A percentile compares a stretch with the other conserved stretches of the same genome.
These are phyloP conservation scores for Hycleus cichorii DNA, from an alignment of 1,140 invertebrate genomes.

Conservation along the genomic window DNA sequence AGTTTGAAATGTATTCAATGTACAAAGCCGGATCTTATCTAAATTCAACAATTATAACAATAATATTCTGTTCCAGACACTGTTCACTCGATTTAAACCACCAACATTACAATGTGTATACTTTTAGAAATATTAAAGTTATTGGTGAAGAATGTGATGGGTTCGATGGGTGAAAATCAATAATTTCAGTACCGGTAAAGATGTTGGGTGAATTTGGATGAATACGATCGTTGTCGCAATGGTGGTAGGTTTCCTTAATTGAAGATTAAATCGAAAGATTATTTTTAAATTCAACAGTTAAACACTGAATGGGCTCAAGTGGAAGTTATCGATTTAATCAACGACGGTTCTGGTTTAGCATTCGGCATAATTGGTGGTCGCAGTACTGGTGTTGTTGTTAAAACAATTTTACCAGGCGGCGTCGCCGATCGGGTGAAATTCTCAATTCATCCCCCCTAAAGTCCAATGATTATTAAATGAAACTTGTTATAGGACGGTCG, in stretches of 20 bases:
- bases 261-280: not conserved
- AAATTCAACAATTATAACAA: no score
- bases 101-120: no score
- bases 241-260: constrained; percentile 9
- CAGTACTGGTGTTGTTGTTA: constrained; percentile 85
- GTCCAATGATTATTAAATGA: not conserved
- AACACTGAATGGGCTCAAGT: constrained; percentile 86
- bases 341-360: constrained; percentile 78
- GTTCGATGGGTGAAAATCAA: no score
- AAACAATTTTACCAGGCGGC: constrained; percentile 81
- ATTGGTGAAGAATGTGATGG: no score
- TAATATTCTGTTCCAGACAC: no score
- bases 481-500: constrained; percentile 61
- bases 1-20: no score
- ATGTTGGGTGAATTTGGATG: no score
- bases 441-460: not conserved
- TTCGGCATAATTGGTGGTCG: constrained; percentile 88
- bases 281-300: constrained; percentile 49
- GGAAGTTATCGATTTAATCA: constrained; percentile 78
- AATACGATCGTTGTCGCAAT: constrained; percentile 1
- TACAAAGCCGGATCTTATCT: no score
- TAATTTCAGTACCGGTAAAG: no score
- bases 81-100: no score
- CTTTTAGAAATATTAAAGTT: no score
- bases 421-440: constrained; percentile 75